Base-by-base conservation (phyloP, 2,113 vertebrate genomes). In the Cryptoleucopteryx plumbea region DNA sequence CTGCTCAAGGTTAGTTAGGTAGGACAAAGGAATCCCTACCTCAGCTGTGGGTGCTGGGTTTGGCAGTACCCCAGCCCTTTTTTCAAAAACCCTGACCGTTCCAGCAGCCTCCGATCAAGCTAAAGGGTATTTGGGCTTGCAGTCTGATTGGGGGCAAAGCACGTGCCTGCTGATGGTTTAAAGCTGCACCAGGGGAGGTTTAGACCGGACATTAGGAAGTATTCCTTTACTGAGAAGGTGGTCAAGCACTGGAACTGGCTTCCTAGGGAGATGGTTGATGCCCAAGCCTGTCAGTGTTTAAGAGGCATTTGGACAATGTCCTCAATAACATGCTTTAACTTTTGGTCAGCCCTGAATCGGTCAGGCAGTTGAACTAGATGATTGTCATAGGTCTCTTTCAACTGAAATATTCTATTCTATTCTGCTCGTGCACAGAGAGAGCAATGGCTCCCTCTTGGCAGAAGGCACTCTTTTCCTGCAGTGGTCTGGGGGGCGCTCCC, bases 71-170 rank as follows among this genome's bases (percentile, higher is more conserved):
- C 25, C 43, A 38, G 20, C 9, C 26, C 20, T 38, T 31, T 68
- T 72, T 34, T 43, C 32, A 53, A 66, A 71, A 53, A 5, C 2
- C 10, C 32, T 40, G 17, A 18, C 19, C 16, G 26, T 21, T 86
- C 47, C 34, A 73, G 43, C 17, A 53, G 38, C 34, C 3, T 36
- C n/a, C 48, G 7, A 63, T 59, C 23, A 31, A 9, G 23, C 21
- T 29, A 27, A 61, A 36, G 32, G 31, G 13, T 42, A 34, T 26
- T 17, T 34, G 36, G 36, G 42, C 1, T 25, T 36, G 23, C 27
- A 42, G 50, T 19, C 9, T 61, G 11, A 13, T 0, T 18, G 6
- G 6, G 18, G 15, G 9, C 3, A 34, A 25, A 40, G 7, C 0
- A 1, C 0, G 0, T 43, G 11, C 11, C 13, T 75, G 63, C n/a